These are phyloP conservation scores for Danaus plexippus DNA, from an alignment of 1,140 invertebrate genomes.

Conservation along the genomic window DNA sequence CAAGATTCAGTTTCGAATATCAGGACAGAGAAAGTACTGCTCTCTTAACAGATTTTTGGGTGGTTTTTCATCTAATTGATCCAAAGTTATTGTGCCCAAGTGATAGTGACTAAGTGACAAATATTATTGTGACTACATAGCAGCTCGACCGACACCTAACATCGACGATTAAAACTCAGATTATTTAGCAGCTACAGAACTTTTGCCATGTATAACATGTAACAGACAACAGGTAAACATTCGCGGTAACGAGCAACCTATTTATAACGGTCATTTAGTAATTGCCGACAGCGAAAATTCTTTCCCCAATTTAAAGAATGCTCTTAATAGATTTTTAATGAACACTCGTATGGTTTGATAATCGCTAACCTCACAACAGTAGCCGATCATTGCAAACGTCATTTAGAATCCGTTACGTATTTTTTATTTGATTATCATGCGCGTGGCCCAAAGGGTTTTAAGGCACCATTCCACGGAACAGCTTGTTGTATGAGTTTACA, in stretches of 20 bases:
- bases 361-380: too few species aligned
- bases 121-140: conserved; percentile 21
- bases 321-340: too few species aligned
- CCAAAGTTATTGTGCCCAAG: conserved; percentile 14
- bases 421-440: too few species aligned
- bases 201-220: conserved; percentile 10
- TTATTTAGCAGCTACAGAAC: conserved; percentile 18
- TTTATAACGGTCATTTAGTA: conserved; percentile 24
- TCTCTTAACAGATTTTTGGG: conserved; percentile 19
- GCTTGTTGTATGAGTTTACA: too few species aligned
- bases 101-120: conserved; percentile 21
- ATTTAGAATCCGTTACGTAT: too few species aligned
- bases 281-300: too few species aligned
- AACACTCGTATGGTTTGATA: too few species aligned
- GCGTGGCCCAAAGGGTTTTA: too few species aligned
- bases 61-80: conserved; percentile 12
- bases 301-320: too few species aligned
- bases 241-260: too few species aligned
- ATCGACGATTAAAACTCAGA: conserved; percentile 14
- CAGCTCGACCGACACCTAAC: conserved; percentile 12
- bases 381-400: too few species aligned
- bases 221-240: neutral
- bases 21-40: conserved; percentile 19
- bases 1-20: conserved; percentile 17
- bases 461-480: too few species aligned